Conservation (phyloP, 2,797 vertebrate species). For the Falco rusticolus region DNA sequence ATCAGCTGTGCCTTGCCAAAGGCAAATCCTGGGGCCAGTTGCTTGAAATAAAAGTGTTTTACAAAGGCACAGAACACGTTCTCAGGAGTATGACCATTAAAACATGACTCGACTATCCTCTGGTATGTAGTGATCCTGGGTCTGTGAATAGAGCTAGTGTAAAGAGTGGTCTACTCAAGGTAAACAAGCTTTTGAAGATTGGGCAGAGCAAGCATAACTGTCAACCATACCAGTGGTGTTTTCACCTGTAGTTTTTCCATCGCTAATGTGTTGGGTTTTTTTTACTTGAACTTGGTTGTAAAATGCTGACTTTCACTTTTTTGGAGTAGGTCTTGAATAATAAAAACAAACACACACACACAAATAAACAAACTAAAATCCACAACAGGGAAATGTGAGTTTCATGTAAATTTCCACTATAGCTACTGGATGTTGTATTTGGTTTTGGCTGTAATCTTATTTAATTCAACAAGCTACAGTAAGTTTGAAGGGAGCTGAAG, state of each 20-base stretch:
- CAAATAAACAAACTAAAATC: neutral
- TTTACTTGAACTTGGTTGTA: neutral
- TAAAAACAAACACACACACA: neutral
- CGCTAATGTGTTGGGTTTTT: accelerated
- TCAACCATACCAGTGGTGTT: neutral
- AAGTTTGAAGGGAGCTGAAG: neutral
- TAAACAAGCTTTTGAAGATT: neutral
- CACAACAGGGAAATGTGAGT: neutral
- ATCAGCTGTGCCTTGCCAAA: neutral
- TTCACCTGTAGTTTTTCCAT: neutral
- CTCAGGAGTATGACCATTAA: neutral
- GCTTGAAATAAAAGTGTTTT: neutral
- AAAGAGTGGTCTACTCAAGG: neutral
- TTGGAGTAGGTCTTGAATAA: neutral
- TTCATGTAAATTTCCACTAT: neutral
- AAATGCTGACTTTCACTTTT: neutral
- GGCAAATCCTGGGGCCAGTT: neutral
- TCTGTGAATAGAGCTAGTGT: neutral
- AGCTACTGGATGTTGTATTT: neutral
- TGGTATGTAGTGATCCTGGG: neutral
- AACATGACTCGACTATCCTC: neutral
- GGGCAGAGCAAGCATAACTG: neutral
- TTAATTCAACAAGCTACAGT: neutral
- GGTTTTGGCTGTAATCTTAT: neutral
- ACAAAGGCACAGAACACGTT: neutral